Evolutionary conservation across 2,797 vertebrate genomes (phyloP).

Genomic region (Onychomys arenicola): DNA sequence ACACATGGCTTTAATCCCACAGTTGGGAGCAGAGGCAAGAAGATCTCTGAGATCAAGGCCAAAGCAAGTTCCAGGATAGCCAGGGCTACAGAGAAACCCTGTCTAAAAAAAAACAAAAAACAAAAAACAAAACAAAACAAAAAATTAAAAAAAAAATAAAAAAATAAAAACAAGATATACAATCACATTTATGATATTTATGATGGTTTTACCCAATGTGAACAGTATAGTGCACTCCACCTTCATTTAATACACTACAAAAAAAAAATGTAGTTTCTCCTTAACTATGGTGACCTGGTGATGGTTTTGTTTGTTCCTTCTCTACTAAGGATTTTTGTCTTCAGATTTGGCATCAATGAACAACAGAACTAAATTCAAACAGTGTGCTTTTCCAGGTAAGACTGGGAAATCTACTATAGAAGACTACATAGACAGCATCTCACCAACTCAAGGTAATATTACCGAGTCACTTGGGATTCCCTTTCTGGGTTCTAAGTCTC

Average conservation of each 20-base stretch:
- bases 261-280: constrained; percentile 15
- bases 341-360: background rate
- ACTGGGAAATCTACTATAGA: constrained; percentile 16
- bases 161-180: background rate
- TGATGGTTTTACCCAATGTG: background rate
- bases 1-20: background rate
- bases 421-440: background rate
- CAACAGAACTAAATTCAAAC: constrained; percentile 53
- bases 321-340: constrained; percentile 16
- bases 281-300: background rate
- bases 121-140: background rate
- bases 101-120: background rate
- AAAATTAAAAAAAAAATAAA: background rate
- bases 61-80: background rate
- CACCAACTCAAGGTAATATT: background rate
- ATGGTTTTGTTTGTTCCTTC: background rate
- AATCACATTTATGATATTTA: background rate
- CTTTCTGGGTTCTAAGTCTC: background rate
- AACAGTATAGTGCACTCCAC: background rate
- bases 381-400: background rate
- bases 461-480: background rate
- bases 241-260: background rate
- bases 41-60: background rate
- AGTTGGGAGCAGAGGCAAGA: background rate
- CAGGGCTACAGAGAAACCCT: background rate